These are phyloP conservation scores for Cydia strobilella DNA, from an alignment of 1,140 invertebrate genomes.

Conservation along the genomic window DNA sequence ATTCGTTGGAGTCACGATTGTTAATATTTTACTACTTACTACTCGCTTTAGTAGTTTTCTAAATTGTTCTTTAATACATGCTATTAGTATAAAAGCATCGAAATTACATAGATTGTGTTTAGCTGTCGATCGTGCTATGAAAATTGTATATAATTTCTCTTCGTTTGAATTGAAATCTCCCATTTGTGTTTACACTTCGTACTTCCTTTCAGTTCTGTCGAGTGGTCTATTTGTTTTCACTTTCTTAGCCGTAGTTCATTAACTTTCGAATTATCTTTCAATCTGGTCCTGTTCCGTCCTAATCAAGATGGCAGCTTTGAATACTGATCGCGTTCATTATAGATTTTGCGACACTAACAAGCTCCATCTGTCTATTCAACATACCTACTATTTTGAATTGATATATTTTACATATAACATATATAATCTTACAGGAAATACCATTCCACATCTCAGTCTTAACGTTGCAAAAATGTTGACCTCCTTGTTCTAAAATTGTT, in stretches of 20 bases:
- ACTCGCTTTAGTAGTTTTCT: not conserved
- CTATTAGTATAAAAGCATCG: conserved; percentile 1
- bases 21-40: not conserved
- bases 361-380: not conserved
- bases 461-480: no score
- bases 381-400: not conserved
- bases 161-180: not conserved
- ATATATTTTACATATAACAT: not conserved
- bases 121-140: conserved; percentile 6
- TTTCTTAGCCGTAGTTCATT: conserved; percentile 6
- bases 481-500: no score
- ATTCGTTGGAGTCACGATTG: not conserved
- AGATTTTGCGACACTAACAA: not conserved
- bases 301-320: not conserved
- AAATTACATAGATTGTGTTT: not conserved
- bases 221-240: conserved; percentile 10
- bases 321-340: not conserved
- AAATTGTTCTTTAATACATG: not conserved
- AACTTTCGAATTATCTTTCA: conserved; percentile 5
- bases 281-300: not conserved
- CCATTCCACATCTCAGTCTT: no score
- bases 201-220: conserved; percentile 2
- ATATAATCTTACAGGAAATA: not conserved
- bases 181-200: not conserved
- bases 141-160: not conserved